Evolutionary conservation across 2,888 invertebrate genomes (phyloP), one percentile per base, ranked within the genome.

Genomic region (Kryphioiulus occultus): DNA sequence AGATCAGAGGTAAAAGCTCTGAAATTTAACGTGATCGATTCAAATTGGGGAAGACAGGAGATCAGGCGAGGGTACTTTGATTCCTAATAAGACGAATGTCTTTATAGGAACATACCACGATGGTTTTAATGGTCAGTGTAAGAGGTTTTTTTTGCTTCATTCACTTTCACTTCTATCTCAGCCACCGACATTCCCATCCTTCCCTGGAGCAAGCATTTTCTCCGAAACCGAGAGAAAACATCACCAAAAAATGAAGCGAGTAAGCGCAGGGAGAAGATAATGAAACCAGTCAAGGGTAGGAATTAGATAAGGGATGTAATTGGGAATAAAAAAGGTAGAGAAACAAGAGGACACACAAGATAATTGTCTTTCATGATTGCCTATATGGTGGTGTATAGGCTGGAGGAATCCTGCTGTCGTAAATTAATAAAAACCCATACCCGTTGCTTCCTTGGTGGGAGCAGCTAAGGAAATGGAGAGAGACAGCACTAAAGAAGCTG

Each of bases 261-360:
- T 30, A 26, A 83, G 39, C 83, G 35, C 32, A n/a, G 39, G 39
- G 83, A 83, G 35, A 39, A 83, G 83, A 83, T 83, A 83, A 83
- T 83, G 83, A 83, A 83, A 83, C 59, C 83, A 83, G 83, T 83
- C 83, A 83, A 83, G 83, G 83, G 39, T 83, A 83, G 83, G 83
- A 83, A 83, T 83, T 83, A 83, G 83, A 83, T 83, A 83, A 83
- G 83, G 83, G 35, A 39, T 83, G 83, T 39, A 83, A 83, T 83
- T 83, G 83, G 83, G 83, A 30, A 83, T 32, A 83, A 83, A 83
- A 83, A 83, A 83, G 39, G 83, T 32, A 35, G 83, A 32, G 35
- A 83, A 39, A 83, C 39, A 83, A 32, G 39, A 83, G 83, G 39
- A 83, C 35, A 35, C 39, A 32, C 39, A 39, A 32, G 83, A 35